Conservation (phyloP, 2,797 vertebrate species). For the Cirrhinus mrigala region DNA sequence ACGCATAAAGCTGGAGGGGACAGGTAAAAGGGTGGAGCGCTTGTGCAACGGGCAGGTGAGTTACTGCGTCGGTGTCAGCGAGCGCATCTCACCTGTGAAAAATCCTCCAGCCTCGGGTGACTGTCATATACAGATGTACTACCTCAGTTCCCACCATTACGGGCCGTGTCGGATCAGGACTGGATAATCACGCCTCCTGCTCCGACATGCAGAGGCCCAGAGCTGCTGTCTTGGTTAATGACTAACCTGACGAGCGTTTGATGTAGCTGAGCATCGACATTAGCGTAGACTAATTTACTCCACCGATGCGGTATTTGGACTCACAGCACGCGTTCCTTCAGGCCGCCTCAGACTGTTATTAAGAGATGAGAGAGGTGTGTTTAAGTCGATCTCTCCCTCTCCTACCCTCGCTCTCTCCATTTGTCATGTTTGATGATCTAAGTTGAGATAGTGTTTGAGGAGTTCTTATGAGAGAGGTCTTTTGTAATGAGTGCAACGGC, state of each 20-base stretch:
- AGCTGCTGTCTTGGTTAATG: constrained; percentile 69
- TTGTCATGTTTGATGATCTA: constrained; percentile 54
- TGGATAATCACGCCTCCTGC: constrained; percentile 81
- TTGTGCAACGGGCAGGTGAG: constrained; percentile 75
- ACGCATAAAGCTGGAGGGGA: constrained; percentile 70
- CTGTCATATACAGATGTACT: constrained; percentile 78
- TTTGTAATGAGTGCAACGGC: constrained; percentile 45
- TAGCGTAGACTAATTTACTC: constrained; percentile 80
- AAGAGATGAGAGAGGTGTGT: constrained; percentile 58
- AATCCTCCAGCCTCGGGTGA: constrained; percentile 76
- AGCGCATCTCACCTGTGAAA: constrained; percentile 75
- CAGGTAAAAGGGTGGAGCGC: constrained; percentile 72
- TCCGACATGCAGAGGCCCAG: constrained; percentile 74
- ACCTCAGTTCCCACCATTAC: constrained; percentile 78
- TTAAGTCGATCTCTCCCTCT: constrained; percentile 31
- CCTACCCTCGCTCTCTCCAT: constrained; percentile 34
- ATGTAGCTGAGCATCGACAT: constrained; percentile 79
- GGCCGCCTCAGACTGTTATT: constrained; percentile 69
- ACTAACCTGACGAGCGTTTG: constrained; percentile 75
- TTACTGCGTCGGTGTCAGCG: constrained; percentile 69
- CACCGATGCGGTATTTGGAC: constrained; percentile 72
- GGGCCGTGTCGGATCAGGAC: constrained; percentile 71
- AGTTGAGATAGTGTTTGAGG: constrained; percentile 44
- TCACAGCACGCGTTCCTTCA: constrained; percentile 62
- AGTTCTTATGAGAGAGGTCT: constrained; percentile 50